Evolutionary conservation across 30 jellyfish, hydroid and myxozoan genomes (phyloP), one percentile per base, ranked within the genome.

Genomic region (Cassiopea xamachana): DNA sequence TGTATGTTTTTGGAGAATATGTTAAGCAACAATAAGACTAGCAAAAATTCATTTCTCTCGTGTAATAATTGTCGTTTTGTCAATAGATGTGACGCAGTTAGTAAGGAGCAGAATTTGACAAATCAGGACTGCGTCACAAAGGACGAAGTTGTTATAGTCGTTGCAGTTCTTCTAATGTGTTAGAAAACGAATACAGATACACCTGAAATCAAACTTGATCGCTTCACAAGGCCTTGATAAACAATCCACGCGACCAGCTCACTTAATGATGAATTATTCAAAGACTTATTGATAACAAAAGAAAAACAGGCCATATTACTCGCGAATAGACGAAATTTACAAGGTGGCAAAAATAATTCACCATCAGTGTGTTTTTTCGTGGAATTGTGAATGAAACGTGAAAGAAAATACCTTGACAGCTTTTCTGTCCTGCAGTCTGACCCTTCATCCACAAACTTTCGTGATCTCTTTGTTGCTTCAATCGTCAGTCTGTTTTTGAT

Each of bases 341-440:
- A 55, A 55, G 64, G 0, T 55, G 12, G 64, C 39, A 27, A 55
- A 55, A 55, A 55, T 55, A 55, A 55, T 3, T 3, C 12, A 10
- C 12, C 12, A 55, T 55, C 64, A 55, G 12, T 10, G 12, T 55
- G 7, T 55, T 3, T 3, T 55, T 10, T 55, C 12, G 64, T 10
- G 12, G 7, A 3, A 55, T 3, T 55, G 10, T 55, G 64, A 10
- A 55, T 3, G 8, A 9, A 64, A 64, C 8, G 15, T 14, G 5
- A 7, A 7, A 7, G 43, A 7, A 78, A 47, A 13, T 78, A 78
- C 87, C 87, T 51, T 78, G 89, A 7, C 18, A 58, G 10, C 27
- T 6, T 80, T 79, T n/a, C 15, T 60, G 87, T 16, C 61, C 92
- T 71, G 92, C 69, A 70, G 51, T 69, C 92, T 84, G 92, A 84